Evolutionary conservation across 2,888 invertebrate genomes (phyloP).

Genomic region (Rhamnusium bicolor): DNA sequence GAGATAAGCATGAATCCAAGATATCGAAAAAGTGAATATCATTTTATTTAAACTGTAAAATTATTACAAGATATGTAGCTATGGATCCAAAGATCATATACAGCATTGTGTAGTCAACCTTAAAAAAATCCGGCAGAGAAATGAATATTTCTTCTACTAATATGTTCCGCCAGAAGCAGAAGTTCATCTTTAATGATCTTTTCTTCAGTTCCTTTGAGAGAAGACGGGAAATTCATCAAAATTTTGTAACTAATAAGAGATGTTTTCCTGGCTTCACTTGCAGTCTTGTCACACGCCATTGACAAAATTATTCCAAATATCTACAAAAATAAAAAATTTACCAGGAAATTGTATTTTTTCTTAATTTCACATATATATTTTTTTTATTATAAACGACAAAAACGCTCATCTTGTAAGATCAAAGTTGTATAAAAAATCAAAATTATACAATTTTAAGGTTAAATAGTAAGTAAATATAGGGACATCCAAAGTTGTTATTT

Average conservation of each 20-base stretch:
- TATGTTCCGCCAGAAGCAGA: slow-evolving; percentile 44
- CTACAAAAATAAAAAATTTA: slow-evolving; percentile 33
- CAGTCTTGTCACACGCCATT: slow-evolving; percentile 35
- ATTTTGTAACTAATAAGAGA: slow-evolving; percentile 44
- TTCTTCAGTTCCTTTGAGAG: slow-evolving; percentile 25
- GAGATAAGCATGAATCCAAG: too few species aligned
- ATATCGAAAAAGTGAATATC: too few species aligned
- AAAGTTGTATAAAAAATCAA: too few species aligned
- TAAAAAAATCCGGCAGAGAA: slow-evolving; percentile 45
- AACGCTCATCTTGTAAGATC: too few species aligned
- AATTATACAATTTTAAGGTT: too few species aligned
- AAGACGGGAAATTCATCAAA: slow-evolving; percentile 35
- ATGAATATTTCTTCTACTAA: slow-evolving; percentile 36
- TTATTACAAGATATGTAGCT: slow-evolving; percentile 42
- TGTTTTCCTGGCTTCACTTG: slow-evolving; percentile 40
- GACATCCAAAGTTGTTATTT: too few species aligned
- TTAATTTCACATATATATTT: too few species aligned
- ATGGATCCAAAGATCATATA: slow-evolving; percentile 42
- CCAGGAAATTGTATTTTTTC: too few species aligned
- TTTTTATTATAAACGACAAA: too few species aligned
- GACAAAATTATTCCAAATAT: slow-evolving; percentile 35
- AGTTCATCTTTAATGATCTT: slow-evolving; percentile 41
- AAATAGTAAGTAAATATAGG: too few species aligned
- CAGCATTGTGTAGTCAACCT: slow-evolving; percentile 42
- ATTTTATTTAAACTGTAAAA: slow-evolving; percentile 43